Evolutionary conservation across 2,113 vertebrate genomes (phyloP).

Genomic region (Elanoides forficatus): DNA sequence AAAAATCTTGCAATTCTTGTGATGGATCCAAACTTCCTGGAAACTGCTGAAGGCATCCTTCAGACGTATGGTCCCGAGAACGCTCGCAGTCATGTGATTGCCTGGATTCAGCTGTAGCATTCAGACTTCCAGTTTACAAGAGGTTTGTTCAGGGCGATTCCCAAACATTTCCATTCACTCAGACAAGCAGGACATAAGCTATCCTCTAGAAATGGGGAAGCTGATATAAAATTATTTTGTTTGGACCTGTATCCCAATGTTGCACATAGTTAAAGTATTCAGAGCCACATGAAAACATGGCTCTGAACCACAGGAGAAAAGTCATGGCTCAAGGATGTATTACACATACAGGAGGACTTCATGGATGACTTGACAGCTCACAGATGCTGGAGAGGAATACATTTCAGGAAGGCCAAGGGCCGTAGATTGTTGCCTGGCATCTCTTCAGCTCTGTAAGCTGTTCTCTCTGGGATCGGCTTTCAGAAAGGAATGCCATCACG

Average conservation of each 20-base stretch:
- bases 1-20: neutral
- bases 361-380: neutral
- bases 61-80: neutral
- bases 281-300: neutral
- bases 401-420: neutral
- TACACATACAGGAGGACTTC: neutral
- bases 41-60: neutral
- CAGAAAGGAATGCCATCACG: neutral
- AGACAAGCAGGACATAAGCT: neutral
- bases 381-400: conserved; percentile 22
- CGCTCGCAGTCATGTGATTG: neutral
- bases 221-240: neutral
- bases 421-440: neutral
- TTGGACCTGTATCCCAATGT: neutral
- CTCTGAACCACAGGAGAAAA: conserved; percentile 22
- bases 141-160: neutral
- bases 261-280: neutral
- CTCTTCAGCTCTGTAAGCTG: neutral
- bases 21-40: neutral
- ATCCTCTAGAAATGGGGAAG: neutral
- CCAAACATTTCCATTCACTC: neutral
- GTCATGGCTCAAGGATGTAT: conserved; percentile 50
- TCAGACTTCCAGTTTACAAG: neutral
- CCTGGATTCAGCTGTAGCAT: neutral
- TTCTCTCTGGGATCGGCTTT: neutral